Evolutionary conservation across 2,888 invertebrate genomes (phyloP), one percentile per base, ranked within the genome.

Genomic region (Stenichneumon culpator): DNA sequence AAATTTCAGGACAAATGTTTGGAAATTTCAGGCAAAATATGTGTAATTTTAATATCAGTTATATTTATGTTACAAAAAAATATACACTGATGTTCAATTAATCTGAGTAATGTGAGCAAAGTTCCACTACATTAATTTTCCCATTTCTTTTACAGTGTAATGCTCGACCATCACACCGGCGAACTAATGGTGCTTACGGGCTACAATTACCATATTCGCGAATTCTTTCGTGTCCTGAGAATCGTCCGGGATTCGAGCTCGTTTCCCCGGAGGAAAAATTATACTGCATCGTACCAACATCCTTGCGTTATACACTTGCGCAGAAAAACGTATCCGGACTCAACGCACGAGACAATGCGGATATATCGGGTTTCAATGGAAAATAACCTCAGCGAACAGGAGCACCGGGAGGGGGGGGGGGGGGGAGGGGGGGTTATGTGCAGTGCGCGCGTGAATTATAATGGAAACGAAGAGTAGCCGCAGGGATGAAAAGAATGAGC

Each of bases 401-500:
- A 36, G 4, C 3, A 32, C 5, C 32, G 32, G 36, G 36, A 9
- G 7, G 7, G 39, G 36, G 63, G 39, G 28, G 28, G 11, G 16
- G 22, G 11, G 14, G 14, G 3, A 3, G 44, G 3, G 3, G 1
- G 3, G 44, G 44, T 14, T 14, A 44, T 57, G 44, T 36, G 57
- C 3, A 44, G 73, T 22, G 36, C 14, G 14, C 4, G 47, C 52
- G 73, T 65, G 44, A 80, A 80, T 80, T 73, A 80, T 70, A 65
- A 57, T 47, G 50, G 50, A 60, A 47, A 69, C 50, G 60, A 22
- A 36, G 50, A 39, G 50, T 11, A 50, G 60, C 75, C 50, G 63
- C 7, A n/a, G 67, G 72, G 72, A 79, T 82, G 60, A 69, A 86
- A 80, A 78, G 67, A 81, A 80, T 63, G 50, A 74, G 79, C 36